A percentile compares a stretch with the other conserved stretches of the same genome.
Evolutionary conservation across 2,888 invertebrate genomes (phyloP).

Genomic region (Portevinia maculata): DNA sequence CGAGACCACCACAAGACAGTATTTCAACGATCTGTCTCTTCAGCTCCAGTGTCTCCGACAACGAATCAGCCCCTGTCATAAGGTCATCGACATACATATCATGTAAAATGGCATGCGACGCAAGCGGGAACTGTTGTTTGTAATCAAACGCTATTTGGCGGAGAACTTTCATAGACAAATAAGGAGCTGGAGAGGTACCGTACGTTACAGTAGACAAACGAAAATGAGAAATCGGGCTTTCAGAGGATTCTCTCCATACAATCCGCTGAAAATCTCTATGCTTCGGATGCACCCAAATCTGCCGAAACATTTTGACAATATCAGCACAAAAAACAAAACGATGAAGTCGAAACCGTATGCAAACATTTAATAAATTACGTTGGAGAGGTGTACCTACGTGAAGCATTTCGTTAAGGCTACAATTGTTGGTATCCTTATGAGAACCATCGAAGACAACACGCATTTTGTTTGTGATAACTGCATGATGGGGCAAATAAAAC

Average conservation of each 20-base stretch:
- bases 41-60: constrained; percentile 10
- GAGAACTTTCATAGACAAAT: constrained; percentile 1
- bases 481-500: too few species aligned
- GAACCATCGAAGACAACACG: neutral
- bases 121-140: neutral
- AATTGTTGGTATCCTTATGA: neutral
- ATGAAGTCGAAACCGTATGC: constrained; percentile 12
- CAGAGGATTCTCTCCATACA: neutral
- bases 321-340: constrained; percentile 34
- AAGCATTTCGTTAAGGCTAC: constrained; percentile 7
- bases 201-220: neutral
- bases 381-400: constrained; percentile 21
- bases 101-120: constrained; percentile 1
- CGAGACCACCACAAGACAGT: constrained; percentile 22
- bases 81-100: constrained; percentile 11
- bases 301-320: constrained; percentile 11
- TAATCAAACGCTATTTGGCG: neutral
- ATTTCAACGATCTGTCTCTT: constrained; percentile 22
- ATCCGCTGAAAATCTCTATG: constrained; percentile 17
- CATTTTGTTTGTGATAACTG: too few species aligned
- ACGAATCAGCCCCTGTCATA: constrained; percentile 3
- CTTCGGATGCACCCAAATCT: constrained; percentile 5
- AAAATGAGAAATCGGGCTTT: constrained; percentile 3
- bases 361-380: constrained; percentile 21
- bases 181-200: constrained; percentile 1